Evolutionary conservation across 2,797 vertebrate genomes (phyloP), one percentile per base, ranked within the genome.

Genomic region (Chiroxiphia lanceolata): DNA sequence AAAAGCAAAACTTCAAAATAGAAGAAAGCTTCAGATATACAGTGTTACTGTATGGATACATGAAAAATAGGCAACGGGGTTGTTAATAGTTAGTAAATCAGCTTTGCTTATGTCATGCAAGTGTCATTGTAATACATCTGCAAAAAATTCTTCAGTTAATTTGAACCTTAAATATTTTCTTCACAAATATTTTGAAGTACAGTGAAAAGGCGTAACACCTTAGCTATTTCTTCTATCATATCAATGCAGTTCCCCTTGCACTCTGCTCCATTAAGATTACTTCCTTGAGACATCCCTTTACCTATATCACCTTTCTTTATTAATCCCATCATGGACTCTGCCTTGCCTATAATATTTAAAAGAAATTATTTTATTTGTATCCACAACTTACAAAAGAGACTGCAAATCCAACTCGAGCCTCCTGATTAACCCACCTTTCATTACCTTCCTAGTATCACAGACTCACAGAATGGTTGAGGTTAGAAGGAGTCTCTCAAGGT

Each of bases 161-260:
- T 74, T 70, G 44, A 77, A 53, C 11, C 11, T 65, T 69, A 71
- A 77, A 16, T 69, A 81, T 90, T 56, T 87, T 42, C 40, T 50
- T 18, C 3, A 0, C 64, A 22, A 54, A 64, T 34, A 36, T 26
- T 18, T 70, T 87, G 74, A 69, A 64, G 15, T 31, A 48, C 16
- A 78, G 2, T 19, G 51, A 56, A 64, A 87, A 20, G 1, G 2
- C 21, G 9, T 31, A 57, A 6, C 0, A 0, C 13, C 23, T 22
- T 42, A 57, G 29, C 5, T 68, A 14, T 38, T 80, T 51, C 70
- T 84, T 27, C 47, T 56, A 74, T 57, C 31, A 7, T 8, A 45
- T 42, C 22, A 70, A 33, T 33, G 53, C 25, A 78, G 13, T 33
- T 70, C 7, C 20, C 20, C 34, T 9, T 22, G 6, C 9, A 23